phyloP scores from a whole-genome alignment of 2,113 vertebrate genomes.

The Nanorana parkeri region DNA sequence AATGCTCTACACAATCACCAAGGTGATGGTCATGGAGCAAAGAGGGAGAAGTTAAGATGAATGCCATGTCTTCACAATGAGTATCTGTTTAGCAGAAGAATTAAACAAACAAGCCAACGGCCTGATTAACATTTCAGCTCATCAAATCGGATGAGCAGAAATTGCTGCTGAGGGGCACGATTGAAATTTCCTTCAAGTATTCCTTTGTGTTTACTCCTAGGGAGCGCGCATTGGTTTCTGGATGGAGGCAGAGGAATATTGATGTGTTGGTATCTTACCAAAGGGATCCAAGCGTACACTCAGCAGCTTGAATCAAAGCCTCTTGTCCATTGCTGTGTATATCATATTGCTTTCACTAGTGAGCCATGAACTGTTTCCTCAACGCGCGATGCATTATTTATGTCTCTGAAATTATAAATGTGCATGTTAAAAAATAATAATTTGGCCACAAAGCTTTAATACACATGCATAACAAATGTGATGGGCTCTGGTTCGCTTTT shows the following conservation, averaged over 20 bases:
- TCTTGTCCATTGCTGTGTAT: slow-evolving; percentile 27
- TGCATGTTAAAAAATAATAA: slow-evolving; percentile 43
- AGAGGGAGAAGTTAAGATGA: neutral
- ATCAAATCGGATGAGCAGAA: slow-evolving; percentile 26
- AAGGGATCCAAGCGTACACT: slow-evolving; percentile 36
- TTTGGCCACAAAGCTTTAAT: slow-evolving; percentile 19
- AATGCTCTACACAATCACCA: too few species aligned
- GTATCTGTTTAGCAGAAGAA: slow-evolving; percentile 6
- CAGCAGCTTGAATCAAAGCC: slow-evolving; percentile 31
- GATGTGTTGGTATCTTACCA: slow-evolving; percentile 43
- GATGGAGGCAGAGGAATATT: slow-evolving; percentile 46
- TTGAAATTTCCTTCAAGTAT: slow-evolving; percentile 8
- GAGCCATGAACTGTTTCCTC: slow-evolving; percentile 45
- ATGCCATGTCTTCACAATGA: neutral
- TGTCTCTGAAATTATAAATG: slow-evolving; percentile 43
- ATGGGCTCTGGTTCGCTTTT: neutral
- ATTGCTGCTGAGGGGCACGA: slow-evolving; percentile 29
- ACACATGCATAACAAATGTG: slow-evolving; percentile 12
- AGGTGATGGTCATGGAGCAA: too few species aligned
- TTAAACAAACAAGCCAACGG: neutral
- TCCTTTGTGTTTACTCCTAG: slow-evolving; percentile 27
- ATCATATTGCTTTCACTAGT: slow-evolving; percentile 46
- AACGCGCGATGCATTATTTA: slow-evolving; percentile 40
- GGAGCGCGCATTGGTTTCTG: slow-evolving; percentile 20
- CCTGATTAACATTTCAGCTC: slow-evolving; percentile 33